These are phyloP conservation scores for Stomatorhinus walkeri DNA, from an alignment of 2,797 vertebrate species.

Conservation along the genomic window DNA sequence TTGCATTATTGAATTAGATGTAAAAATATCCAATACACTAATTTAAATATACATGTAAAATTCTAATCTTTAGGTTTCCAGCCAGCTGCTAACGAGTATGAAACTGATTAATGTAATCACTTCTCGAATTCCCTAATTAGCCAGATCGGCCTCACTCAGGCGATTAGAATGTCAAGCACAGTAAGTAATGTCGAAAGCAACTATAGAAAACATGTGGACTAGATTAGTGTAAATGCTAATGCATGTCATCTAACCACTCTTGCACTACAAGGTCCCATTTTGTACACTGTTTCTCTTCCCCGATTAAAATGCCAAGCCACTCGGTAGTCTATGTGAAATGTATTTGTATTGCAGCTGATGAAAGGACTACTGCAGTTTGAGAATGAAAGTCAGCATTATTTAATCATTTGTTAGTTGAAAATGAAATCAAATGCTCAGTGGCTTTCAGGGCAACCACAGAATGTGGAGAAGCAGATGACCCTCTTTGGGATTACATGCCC, in stretches of 20 bases:
- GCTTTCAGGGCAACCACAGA: neutral
- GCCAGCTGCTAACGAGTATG: slow-evolving; percentile 44
- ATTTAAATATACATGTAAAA: neutral
- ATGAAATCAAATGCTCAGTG: neutral
- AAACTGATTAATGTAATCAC: slow-evolving; percentile 8
- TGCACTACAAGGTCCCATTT: neutral
- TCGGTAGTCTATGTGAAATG: neutral
- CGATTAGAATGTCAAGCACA: slow-evolving; percentile 1
- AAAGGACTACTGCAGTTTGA: neutral
- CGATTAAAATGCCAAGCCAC: neutral
- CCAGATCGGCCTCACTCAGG: neutral
- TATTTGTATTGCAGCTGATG: neutral
- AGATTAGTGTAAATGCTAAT: neutral
- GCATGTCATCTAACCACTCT: neutral
- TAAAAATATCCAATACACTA: neutral
- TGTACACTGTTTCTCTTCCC: neutral
- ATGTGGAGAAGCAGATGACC: neutral
- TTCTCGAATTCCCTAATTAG: neutral
- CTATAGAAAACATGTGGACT: neutral
- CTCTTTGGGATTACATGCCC: neutral
- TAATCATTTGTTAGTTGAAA: neutral
- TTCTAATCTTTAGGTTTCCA: slow-evolving; percentile 35
- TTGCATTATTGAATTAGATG: neutral
- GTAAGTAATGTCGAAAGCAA: neutral
- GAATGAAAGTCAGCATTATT: neutral